phyloP scores from a whole-genome alignment of 1,140 invertebrate genomes.

The Epicauta chinensis region DNA sequence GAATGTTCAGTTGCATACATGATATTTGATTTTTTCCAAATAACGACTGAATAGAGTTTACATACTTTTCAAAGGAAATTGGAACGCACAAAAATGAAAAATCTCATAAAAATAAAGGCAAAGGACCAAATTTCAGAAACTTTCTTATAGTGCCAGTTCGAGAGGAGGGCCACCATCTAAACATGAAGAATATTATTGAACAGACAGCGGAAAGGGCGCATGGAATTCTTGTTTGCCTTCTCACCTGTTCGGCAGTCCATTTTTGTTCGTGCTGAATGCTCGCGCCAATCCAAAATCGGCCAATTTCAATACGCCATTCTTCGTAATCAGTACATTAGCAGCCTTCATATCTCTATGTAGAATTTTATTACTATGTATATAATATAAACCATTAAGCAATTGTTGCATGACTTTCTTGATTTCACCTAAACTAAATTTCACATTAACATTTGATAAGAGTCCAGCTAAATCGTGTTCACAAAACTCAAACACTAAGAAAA shows the following conservation, averaged over 20 bases:
- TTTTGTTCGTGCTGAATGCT: conserved; percentile 86
- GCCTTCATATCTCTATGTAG: conserved; percentile 98
- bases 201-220: too few relatives aligned
- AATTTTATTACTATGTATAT: conserved; percentile 96
- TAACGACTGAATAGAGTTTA: too few relatives aligned
- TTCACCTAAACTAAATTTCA: conserved; percentile 94
- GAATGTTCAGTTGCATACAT: too few relatives aligned
- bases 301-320: conserved; percentile 88
- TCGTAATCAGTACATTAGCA: conserved; percentile 97
- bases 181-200: too few relatives aligned
- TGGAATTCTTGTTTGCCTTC: too few relatives aligned
- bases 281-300: conserved; percentile 91
- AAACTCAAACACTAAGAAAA: conserved; percentile 98
- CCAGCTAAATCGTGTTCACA: conserved; percentile 99
- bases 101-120: too few relatives aligned
- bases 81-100: too few relatives aligned
- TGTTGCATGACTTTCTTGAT: conserved; percentile 99
- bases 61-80: too few relatives aligned
- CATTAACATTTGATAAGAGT: conserved; percentile 89
- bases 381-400: conserved; percentile 92
- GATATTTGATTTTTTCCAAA: too few relatives aligned
- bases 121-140: too few relatives aligned
- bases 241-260: conserved; percentile 71
- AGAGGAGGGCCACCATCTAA: too few relatives aligned
- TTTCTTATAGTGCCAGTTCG: too few relatives aligned